Base-by-base conservation (phyloP, 2,888 invertebrate genomes). In the Limnephilus marmoratus region DNA sequence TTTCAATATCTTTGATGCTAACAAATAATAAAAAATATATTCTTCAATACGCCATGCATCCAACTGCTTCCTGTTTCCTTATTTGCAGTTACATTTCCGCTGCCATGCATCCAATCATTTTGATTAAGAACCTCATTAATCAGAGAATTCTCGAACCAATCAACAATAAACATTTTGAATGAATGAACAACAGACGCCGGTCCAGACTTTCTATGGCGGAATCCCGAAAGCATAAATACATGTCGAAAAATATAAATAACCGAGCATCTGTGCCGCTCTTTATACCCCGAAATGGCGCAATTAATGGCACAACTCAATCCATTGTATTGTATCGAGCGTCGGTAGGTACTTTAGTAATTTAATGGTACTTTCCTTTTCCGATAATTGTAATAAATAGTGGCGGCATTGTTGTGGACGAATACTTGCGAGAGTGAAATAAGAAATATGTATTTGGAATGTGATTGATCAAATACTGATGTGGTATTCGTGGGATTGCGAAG, bases 281-380 rank as follows among this genome's bases (percentile, higher is more conserved):
- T 86, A 45, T 86, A 24, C 13, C 45, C 45, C 41, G 49, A 86
- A 86, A 45, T 37, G 86, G 41, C 45, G 31, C 86, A 86, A 86
- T 86, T 86, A 86, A 86, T 86, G 86, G 86, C 86, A 86, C 86
- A 86, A 86, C 86, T 86, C 86, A 86, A 86, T 86, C 86, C 86
- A 86, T 86, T 86, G 86, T 86, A 29, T 41, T 41, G 86, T 68
- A 68, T 68, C 68, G 68, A 24, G 31, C 86, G 45, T 49, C 37
- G 45, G 68, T 68, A 68, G 24, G 9, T 68, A 68, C 68, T n/a
- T 68, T 24, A n/a, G 86, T 45, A n/a, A n/a, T 29, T 86, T 45
- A 45, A n/a, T 18, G 37, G 45, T 45, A 45, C 86, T 68, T 68
- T 68, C 68, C 24, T 24, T 68, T 68, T 68, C 24, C n/a, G 45